Percentiles rank a stretch among this genome's conserved stretches.
Conservation (phyloP, 2,113 vertebrate genomes). For the Ctenodactylus gundi region DNA sequence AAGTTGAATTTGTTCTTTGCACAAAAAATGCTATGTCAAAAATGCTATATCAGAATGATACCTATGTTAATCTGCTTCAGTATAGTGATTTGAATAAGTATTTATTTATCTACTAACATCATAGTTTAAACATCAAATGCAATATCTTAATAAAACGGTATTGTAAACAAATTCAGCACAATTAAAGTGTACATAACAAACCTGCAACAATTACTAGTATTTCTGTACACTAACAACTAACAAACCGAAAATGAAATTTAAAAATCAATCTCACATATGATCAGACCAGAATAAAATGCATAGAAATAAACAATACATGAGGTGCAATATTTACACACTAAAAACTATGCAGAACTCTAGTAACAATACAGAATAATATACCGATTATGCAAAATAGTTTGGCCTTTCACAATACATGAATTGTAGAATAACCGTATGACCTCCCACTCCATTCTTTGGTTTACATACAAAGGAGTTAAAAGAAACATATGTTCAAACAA, state of each 20-base stretch:
- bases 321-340: neutral
- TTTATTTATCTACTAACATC: neutral
- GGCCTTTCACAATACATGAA: neutral
- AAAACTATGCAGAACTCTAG: neutral
- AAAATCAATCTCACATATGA: neutral
- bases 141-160: neutral
- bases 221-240: neutral
- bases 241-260: neutral
- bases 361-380: neutral
- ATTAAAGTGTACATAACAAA: neutral
- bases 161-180: neutral
- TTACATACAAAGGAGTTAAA: neutral
- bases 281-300: neutral
- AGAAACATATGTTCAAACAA: neutral
- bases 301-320: neutral
- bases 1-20: neutral
- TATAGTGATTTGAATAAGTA: neutral
- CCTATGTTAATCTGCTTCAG: neutral
- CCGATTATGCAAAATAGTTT: neutral
- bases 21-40: neutral
- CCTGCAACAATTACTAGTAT: neutral
- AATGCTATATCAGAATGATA: no score
- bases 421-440: neutral
- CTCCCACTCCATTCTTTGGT: neutral
- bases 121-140: neutral